phyloP scores from a whole-genome alignment of 1,140 invertebrate species.

The Drosophila rufa region DNA sequence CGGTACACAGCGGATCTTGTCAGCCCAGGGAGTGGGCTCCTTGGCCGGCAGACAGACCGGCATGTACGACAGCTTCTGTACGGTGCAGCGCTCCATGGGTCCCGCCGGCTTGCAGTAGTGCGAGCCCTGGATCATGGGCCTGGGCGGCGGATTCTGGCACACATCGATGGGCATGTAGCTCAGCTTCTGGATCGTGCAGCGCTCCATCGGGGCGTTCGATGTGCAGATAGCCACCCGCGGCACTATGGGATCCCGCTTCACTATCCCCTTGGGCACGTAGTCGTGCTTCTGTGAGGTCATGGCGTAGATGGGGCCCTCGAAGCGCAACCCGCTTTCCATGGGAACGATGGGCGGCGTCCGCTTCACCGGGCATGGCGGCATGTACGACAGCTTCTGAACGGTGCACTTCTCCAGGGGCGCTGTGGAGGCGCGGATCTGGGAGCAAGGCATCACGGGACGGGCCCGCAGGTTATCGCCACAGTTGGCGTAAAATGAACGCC shows the following conservation, averaged over 20 bases:
- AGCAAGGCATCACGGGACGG: conserved; percentile 79
- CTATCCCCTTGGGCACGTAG: conserved; percentile 88
- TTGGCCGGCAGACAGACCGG: conserved; percentile 86
- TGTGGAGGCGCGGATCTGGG: conserved; percentile 67
- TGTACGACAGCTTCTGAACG: conserved; percentile 86
- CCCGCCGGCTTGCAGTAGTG: conserved; percentile 85
- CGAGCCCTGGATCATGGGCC: conserved; percentile 81
- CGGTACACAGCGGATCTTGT: conserved; percentile 71
- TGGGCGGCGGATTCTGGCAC: conserved; percentile 79
- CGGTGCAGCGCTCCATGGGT: conserved; percentile 85
- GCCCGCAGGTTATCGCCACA: conserved; percentile 50
- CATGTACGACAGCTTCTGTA: conserved; percentile 88
- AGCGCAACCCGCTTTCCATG: conserved; percentile 66
- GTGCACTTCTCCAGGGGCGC: conserved; percentile 86
- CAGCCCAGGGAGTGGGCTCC: conserved; percentile 86
- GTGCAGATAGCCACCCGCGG: conserved; percentile 86
- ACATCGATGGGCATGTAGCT: conserved; percentile 86
- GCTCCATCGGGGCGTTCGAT: conserved; percentile 86
- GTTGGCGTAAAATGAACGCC: conserved; percentile 86
- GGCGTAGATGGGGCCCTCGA: conserved; percentile 90
- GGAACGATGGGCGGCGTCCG: conserved; percentile 83
- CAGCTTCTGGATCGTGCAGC: conserved; percentile 86
- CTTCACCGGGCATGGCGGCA: conserved; percentile 85
- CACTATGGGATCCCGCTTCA: conserved; percentile 85
- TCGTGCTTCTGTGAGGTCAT: conserved; percentile 91